Evolutionary conservation across 2,113 vertebrate genomes (phyloP), one percentile per base, ranked within the genome.

Genomic region (Crotophaga sulcirostris): DNA sequence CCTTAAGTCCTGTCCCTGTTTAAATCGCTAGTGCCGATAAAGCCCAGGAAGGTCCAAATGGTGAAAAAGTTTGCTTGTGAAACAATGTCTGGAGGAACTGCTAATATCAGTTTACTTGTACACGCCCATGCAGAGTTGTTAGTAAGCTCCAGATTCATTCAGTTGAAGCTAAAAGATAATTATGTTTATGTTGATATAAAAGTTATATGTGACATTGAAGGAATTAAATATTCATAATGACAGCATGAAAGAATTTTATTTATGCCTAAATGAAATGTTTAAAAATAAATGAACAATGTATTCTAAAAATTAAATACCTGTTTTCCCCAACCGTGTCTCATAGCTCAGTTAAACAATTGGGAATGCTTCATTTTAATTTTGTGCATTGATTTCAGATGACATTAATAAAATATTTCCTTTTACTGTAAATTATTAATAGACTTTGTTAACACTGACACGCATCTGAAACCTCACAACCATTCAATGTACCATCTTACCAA

Each of bases 321-420:
- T 72, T 95, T 97, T 90, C 84, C 66, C 55, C 56, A 95, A 19
- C 82, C 66, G 26, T 47, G 68, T 86, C 56, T 77, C 68, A 52
- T 55, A 78, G 77, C 68, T 96, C 92, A 86, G 87, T 89, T 95
- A 90, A 94, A 79, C 90, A 94, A 84, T 66, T 90, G 82, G 89
- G 87, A 96, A 90, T 93, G 58, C 87, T 92, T 91, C 44, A 74
- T 95, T 91, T 96, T 94, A 72, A 93, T 91, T 87, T 90, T 86
- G 89, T 92, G 90, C 90, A 94, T 87, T 96, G 90, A 97, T 97
- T 96, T 96, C 94, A 95, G 75, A 88, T 87, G 75, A 7, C 92
- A 96, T 96, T 95, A 96, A 97, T 96, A 96, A 97, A 97, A 94
- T 77, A 97, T 95, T 86, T 88, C 82, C 20, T 94, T 95, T 94